These are phyloP conservation scores for Nannoperca australis DNA, from an alignment of 2,797 vertebrate species.

Conservation along the genomic window DNA sequence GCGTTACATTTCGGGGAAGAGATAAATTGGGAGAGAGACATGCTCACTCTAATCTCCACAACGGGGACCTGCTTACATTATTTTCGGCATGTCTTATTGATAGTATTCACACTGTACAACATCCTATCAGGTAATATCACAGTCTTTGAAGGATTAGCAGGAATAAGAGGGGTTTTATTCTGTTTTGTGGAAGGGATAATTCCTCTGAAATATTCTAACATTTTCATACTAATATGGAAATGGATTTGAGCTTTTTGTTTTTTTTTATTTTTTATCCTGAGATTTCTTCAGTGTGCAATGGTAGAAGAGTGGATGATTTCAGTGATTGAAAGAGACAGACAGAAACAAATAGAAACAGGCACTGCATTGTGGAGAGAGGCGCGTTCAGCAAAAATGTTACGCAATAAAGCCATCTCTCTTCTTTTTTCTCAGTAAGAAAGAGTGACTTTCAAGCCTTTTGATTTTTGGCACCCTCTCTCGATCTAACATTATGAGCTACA, in stretches of 20 bases:
- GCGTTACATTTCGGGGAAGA: slow-evolving; percentile 53
- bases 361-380: slow-evolving; percentile 5
- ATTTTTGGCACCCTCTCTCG: slow-evolving; percentile 16
- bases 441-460: slow-evolving; percentile 16
- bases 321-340: slow-evolving; percentile 52
- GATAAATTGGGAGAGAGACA: slow-evolving; percentile 65
- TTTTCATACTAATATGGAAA: slow-evolving; percentile 84
- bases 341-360: slow-evolving; percentile 34
- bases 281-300: slow-evolving; percentile 69
- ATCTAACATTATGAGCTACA: not conserved
- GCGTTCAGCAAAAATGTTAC: slow-evolving; percentile 2
- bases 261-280: slow-evolving; percentile 51
- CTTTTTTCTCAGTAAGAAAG: slow-evolving; percentile 1
- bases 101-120: slow-evolving; percentile 80
- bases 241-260: slow-evolving; percentile 69
- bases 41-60: slow-evolving; percentile 78
- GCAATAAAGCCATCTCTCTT: slow-evolving; percentile 17
- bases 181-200: slow-evolving; percentile 82
- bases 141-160: slow-evolving; percentile 85
- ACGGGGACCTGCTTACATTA: slow-evolving; percentile 81
- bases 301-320: slow-evolving; percentile 49
- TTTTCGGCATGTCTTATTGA: slow-evolving; percentile 81
- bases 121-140: slow-evolving; percentile 86
- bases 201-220: slow-evolving; percentile 78
- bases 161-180: slow-evolving; percentile 82